Conservation (phyloP, 37 sponge, comb jelly and placozoan genomes). For the Geodia barretti region DNA sequence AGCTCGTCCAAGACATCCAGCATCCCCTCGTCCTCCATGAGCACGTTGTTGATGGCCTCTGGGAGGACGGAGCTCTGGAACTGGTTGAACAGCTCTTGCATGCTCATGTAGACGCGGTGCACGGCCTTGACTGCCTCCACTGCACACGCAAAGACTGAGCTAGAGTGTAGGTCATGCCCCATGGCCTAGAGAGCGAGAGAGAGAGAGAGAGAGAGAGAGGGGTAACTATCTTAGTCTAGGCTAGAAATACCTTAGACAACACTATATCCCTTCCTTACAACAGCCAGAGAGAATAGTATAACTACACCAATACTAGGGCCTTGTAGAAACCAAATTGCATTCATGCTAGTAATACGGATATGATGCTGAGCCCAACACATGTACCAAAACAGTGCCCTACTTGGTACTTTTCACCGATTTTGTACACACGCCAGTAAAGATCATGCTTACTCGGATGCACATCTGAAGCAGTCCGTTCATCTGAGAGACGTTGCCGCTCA, state of each 20-base stretch:
- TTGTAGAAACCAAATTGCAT: not conserved
- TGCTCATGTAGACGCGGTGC: constrained; percentile 60
- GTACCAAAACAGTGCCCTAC: no score
- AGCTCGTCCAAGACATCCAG: constrained; percentile 65
- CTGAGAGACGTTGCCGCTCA: constrained; percentile 91
- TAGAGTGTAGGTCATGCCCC: constrained; percentile 26
- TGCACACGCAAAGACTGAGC: constrained; percentile 35
- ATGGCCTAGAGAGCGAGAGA: constrained; percentile 4
- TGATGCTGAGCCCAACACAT: not conserved
- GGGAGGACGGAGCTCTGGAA: constrained; percentile 56
- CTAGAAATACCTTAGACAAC: no score
- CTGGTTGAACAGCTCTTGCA: constrained; percentile 75
- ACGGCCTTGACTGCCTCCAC: constrained; percentile 50
- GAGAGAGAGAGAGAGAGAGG: not conserved
- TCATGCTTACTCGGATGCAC: constrained; percentile 40
- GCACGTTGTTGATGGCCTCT: constrained; percentile 48
- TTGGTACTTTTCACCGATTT: no score
- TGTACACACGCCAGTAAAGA: no score
- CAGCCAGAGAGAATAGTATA: not conserved
- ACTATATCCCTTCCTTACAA: no score
- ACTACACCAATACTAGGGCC: not conserved
- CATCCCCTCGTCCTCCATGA: constrained; percentile 63
- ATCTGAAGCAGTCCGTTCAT: constrained; percentile 65
- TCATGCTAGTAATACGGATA: not conserved
- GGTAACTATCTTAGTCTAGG: no score